Percentiles rank a stretch among this genome's conserved stretches.
Evolutionary conservation across 2,797 vertebrate species (phyloP).

Genomic region (Rhinatrema bivittatum): DNA sequence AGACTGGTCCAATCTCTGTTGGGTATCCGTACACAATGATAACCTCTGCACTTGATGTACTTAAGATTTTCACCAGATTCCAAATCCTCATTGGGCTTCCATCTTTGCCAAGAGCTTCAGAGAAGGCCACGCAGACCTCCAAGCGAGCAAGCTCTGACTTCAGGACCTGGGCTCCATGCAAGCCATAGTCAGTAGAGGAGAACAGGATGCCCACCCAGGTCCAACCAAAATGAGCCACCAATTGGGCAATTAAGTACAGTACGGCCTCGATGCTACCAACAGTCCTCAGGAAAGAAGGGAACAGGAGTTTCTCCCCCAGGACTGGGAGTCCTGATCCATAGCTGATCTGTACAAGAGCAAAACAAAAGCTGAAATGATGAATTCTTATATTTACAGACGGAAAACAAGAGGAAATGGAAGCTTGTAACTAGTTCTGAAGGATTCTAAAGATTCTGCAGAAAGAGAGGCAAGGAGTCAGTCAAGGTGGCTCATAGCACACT

Average conservation of each 20-base stretch:
- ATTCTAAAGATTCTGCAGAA: no score
- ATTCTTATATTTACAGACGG: no score
- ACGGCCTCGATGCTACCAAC: not conserved
- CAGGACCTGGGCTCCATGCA: not conserved
- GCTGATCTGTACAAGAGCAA: no score
- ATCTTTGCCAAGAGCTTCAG: not conserved
- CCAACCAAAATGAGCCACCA: slow-evolving; percentile 2
- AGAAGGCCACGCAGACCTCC: slow-evolving; percentile 5
- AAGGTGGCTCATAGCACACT: no score
- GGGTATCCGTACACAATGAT: not conserved
- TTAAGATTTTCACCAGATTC: not conserved
- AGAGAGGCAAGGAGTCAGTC: no score
- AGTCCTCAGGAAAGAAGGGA: slow-evolving; percentile 1
- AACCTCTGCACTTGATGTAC: slow-evolving; percentile 1
- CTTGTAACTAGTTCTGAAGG: no score
- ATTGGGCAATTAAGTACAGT: not conserved
- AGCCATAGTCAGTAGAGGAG: slow-evolving; percentile 2
- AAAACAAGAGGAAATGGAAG: no score
- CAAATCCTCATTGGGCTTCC: not conserved
- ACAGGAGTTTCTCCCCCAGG: not conserved
- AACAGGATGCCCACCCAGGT: slow-evolving; percentile 1
- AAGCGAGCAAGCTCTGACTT: not conserved
- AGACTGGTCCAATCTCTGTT: not conserved
- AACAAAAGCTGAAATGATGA: no score
- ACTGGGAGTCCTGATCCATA: not conserved